Base-by-base conservation (phyloP, 2,888 invertebrate species). In the Onchidella celtica region DNA sequence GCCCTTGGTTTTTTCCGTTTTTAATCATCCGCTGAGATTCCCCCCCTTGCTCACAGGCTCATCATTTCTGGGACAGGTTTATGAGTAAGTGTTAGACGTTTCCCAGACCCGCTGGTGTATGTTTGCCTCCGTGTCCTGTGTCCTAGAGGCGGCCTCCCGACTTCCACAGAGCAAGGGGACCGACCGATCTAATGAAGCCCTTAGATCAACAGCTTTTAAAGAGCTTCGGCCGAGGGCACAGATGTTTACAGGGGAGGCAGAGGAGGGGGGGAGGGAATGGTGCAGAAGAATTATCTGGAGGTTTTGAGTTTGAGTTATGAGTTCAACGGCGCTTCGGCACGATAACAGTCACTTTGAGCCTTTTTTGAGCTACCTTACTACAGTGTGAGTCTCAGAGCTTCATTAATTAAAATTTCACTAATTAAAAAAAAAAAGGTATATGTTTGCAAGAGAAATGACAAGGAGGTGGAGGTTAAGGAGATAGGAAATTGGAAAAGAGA, bases 1-100 rank as follows among this genome's bases (percentile, higher is more conserved):
- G n/a, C n/a, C n/a, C n/a, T n/a, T n/a, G n/a, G n/a, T n/a, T n/a
- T 65, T 40, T 65, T 40, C 65, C 65, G 24, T 75, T 59, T 65
- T 69, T 69, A 69, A 69, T 47, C 47, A 29, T n/a, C n/a, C n/a
- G n/a, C 47, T 11, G 1, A n/a, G n/a, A 34, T 24, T 32, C 32
- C n/a, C 21, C 55, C 29, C 55, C 57, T 24, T 72, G 72, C 68
- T 68, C 77, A 57, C 77, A 68, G n/a, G 57, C 72, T 57, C 55
- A 72, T 72, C 72, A 72, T n/a, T 57, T 72, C 57, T 34, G 34
- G n/a, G 72, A 72, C 57, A 72, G 72, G 72, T 72, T 72, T 72
- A 72, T 72, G 72, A 57, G 34, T 47, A 47, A 47, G 66, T 32
- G 66, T 66, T 29, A n/a, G 66, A 9, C 4, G 6, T 6, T 14